Conservation (phyloP, 2,797 vertebrate species). For the Salmo trutta region DNA sequence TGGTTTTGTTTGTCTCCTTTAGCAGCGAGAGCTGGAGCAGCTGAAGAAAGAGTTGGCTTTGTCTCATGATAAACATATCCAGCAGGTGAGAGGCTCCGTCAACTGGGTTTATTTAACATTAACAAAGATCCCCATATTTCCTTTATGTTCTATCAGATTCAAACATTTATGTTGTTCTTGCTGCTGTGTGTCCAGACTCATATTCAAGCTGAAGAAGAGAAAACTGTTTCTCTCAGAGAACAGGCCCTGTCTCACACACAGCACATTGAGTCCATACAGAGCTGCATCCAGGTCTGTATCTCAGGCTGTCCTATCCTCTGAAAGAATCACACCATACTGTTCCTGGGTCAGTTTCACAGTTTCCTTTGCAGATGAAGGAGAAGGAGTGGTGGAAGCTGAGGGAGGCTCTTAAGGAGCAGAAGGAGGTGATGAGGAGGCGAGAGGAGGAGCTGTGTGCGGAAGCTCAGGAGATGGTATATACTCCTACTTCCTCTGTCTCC, state of each 20-base stretch:
- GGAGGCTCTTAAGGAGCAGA: slow-evolving; percentile 58
- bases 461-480: slow-evolving; percentile 61
- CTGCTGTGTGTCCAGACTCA: slow-evolving; percentile 40
- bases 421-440: slow-evolving; percentile 50
- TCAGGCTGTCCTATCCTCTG: neutral
- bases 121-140: neutral
- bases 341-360: neutral
- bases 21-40: slow-evolving; percentile 62
- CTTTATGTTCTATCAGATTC: neutral
- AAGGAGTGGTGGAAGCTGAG: slow-evolving; percentile 63
- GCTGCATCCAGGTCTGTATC: slow-evolving; percentile 54
- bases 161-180: neutral
- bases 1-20: slow-evolving; percentile 10
- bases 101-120: neutral
- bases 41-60: slow-evolving; percentile 52
- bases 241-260: slow-evolving; percentile 53
- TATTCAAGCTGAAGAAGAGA: slow-evolving; percentile 54
- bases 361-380: slow-evolving; percentile 63
- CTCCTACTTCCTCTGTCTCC: neutral
- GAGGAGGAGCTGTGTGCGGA: slow-evolving; percentile 61
- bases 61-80: slow-evolving; percentile 54
- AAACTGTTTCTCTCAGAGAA: slow-evolving; percentile 54
- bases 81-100: slow-evolving; percentile 49
- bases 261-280: slow-evolving; percentile 53
- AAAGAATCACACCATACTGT: neutral